These are phyloP conservation scores for Styela plicata DNA, from an alignment of 23 tunicate species.

Conservation along the genomic window DNA sequence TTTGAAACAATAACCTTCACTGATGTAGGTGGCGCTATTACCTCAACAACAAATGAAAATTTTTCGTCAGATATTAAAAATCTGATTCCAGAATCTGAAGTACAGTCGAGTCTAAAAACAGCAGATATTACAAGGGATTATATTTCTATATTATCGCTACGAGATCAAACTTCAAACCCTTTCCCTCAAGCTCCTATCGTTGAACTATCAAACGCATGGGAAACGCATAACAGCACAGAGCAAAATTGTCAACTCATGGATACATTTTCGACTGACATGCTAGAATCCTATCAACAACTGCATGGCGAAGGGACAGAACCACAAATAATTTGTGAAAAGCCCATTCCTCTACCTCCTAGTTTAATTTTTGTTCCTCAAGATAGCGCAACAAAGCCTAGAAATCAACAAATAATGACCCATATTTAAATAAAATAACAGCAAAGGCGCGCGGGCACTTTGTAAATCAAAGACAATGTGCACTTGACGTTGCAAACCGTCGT, in stretches of 20 bases:
- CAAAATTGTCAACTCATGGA: background rate
- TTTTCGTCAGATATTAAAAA: no score
- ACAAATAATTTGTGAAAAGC: background rate
- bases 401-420: no score
- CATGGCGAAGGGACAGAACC: background rate
- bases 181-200: background rate
- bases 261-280: background rate
- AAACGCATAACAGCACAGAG: background rate
- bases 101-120: background rate
- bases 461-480: no score
- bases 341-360: background rate
- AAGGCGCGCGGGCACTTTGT: no score
- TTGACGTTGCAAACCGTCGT: no score
- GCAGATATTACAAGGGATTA: no score
- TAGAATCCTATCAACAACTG: background rate
- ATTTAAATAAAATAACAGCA: no score
- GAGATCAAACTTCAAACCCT: background rate
- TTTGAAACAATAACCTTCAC: background rate
- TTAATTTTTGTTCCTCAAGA: background rate
- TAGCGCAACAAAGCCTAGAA: no score
- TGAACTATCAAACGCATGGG: background rate
- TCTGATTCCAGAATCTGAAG: background rate
- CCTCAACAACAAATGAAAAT: background rate
- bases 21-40: background rate
- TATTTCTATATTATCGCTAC: background rate